Base-by-base conservation (phyloP, 2,888 invertebrate species). In the Nomada hirtipes region DNA sequence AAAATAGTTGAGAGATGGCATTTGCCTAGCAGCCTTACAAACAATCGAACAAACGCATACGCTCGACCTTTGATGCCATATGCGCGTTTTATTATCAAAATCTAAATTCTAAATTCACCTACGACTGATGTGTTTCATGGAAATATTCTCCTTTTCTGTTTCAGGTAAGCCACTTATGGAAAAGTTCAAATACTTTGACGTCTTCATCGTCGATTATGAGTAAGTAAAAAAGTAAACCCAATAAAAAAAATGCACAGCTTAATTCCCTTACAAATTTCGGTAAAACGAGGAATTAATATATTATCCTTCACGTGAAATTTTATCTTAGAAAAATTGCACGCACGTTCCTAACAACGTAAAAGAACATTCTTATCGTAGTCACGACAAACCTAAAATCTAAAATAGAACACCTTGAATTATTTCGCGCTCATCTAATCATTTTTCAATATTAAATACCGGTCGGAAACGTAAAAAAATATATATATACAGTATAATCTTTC, bases 91-190 rank as follows among this genome's bases (percentile, higher is more conserved):
- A 26, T 68, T 23, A 53, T 55, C 2, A 2, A 55, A 57, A 18
- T 23, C 15, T 23, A 7, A 64, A 47, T 55, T 70, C 29, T 2
- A 9, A 4, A 15, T 18, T 26, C 23, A 29, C 50, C 15, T 4
- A 64, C 44, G 11, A 57, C 57, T 64, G 60, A 44, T 3, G 36
- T 36, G 20, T 64, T 78, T 79, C 42, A 79, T 70, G 53, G 26
- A 60, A 3, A 0, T 20, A 9, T 53, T 20, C 18, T 2, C 18
- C 70, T 50, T 44, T 36, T 59, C 15, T 80, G 81, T 82, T 82
- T 50, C 82, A 82, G 82, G 82, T 82, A 81, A 80, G 81, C 69
- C 18, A 18, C 47, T 23, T 0, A 9, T n/a, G 47, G 47, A 15
- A 11, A 47, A 47, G 4, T 13, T 18, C 23, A 20, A 26, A 44